Percentiles rank a stretch among this genome's conserved stretches.
Evolutionary conservation across 2,888 invertebrate genomes (phyloP).

Genomic region (Camptogramma bilineatum): DNA sequence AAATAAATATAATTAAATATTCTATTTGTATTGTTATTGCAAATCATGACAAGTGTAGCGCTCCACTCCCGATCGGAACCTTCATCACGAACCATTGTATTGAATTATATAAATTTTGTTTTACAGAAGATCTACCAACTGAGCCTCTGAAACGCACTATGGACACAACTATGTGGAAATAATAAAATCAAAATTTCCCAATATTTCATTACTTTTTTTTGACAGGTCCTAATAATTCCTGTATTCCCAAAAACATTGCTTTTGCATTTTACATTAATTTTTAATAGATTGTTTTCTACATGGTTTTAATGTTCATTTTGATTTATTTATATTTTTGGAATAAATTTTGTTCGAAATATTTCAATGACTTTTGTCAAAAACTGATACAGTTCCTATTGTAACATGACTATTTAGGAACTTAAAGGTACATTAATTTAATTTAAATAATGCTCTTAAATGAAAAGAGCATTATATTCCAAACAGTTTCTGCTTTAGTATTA

Average conservation of each 20-base stretch:
- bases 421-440: constrained; percentile 16
- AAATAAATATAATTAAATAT: constrained; percentile 84
- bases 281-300: constrained; percentile 80
- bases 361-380: constrained; percentile 68
- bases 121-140: constrained; percentile 82
- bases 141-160: constrained; percentile 83
- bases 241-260: constrained; percentile 70
- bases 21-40: constrained; percentile 82
- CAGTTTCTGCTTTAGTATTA: constrained; percentile 32
- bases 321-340: constrained; percentile 84
- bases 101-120: constrained; percentile 82
- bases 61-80: constrained; percentile 86
- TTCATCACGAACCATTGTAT: constrained; percentile 74
- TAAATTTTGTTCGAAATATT: constrained; percentile 80
- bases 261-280: constrained; percentile 70
- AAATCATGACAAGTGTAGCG: constrained; percentile 71
- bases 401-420: constrained; percentile 38
- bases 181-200: constrained; percentile 84
- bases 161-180: constrained; percentile 85
- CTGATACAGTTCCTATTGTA: constrained; percentile 72
- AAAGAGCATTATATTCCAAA: constrained; percentile 22
- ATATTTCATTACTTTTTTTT: constrained; percentile 80
- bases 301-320: constrained; percentile 83
- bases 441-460: constrained; percentile 13
- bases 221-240: constrained; percentile 80